A percentile compares a stretch with the other conserved stretches of the same genome.
phyloP scores from a whole-genome alignment of 2,888 invertebrate genomes.

The Pachymerium ferrugineum region DNA sequence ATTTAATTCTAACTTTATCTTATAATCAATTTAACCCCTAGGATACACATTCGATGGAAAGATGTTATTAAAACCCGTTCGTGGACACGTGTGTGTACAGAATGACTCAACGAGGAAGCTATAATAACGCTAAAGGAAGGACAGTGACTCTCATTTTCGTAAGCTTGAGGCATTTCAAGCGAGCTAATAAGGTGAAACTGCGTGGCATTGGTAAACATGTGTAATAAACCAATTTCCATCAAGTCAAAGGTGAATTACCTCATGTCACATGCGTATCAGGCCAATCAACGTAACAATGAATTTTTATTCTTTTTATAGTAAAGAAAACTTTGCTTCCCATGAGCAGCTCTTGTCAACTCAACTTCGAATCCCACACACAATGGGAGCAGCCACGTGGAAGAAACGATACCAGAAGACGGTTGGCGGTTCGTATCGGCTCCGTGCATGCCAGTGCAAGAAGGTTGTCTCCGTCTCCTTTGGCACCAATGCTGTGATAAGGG shows the following conservation, averaged over 20 bases:
- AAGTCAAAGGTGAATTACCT: conserved; percentile 19
- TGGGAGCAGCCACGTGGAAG: conserved; percentile 19
- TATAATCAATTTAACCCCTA: too few species aligned
- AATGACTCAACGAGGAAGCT: too few species aligned
- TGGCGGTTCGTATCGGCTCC: conserved; percentile 17
- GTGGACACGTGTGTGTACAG: too few species aligned
- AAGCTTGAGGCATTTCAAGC: too few species aligned
- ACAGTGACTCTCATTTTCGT: too few species aligned
- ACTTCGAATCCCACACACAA: conserved; percentile 5
- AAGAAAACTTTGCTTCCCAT: not conserved
- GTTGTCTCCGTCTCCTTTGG: conserved; percentile 27
- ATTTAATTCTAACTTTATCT: too few species aligned
- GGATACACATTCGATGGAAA: too few species aligned
- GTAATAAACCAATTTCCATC: conserved; percentile 1
- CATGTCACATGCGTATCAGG: not conserved
- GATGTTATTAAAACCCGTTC: too few species aligned
- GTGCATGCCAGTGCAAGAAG: conserved; percentile 19
- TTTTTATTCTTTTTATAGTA: not conserved
- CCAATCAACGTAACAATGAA: conserved; percentile 15
- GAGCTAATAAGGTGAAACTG: not conserved
- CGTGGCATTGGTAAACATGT: not conserved
- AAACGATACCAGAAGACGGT: conserved; percentile 25
- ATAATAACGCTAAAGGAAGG: too few species aligned
- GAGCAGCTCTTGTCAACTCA: not conserved
- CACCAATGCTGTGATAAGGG: conserved; percentile 7